phyloP scores from a whole-genome alignment of 2,888 invertebrate genomes.

The Diarsia rubi region DNA sequence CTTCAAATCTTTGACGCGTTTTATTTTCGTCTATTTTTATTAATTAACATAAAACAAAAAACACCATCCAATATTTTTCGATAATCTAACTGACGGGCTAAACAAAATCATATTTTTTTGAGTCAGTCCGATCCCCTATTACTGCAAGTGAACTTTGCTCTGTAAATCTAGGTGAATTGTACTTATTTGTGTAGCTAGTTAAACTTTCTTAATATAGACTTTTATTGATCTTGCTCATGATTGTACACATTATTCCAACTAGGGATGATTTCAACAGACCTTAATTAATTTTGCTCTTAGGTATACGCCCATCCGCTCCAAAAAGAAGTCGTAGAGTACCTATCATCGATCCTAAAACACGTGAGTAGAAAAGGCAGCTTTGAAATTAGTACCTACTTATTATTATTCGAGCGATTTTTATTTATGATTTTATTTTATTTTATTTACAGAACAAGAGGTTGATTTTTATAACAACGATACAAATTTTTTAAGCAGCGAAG shows the following conservation, averaged over 20 bases:
- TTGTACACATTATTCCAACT: not conserved
- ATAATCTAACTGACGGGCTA: too few species aligned
- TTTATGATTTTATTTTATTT: constrained; percentile 56
- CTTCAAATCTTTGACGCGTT: too few species aligned
- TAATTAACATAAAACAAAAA: too few species aligned
- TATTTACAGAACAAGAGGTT: constrained; percentile 87
- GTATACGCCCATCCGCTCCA: constrained; percentile 78
- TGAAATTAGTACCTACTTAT: not conserved
- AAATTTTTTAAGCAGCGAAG: constrained; percentile 84
- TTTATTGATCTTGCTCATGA: constrained; percentile 14
- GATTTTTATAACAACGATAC: constrained; percentile 84
- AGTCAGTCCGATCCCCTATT: too few species aligned
- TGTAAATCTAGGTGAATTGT: constrained; percentile 14
- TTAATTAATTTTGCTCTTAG: constrained; percentile 69
- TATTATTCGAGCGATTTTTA: constrained; percentile 17
- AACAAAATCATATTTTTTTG: too few species aligned
- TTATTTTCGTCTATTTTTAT: too few species aligned
- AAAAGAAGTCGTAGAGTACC: constrained; percentile 84
- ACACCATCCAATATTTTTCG: too few species aligned
- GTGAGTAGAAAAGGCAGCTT: constrained; percentile 75
- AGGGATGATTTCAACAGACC: constrained; percentile 21
- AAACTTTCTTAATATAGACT: constrained; percentile 10
- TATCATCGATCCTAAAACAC: constrained; percentile 84
- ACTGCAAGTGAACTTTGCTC: constrained; percentile 2
- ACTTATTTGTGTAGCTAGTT: constrained; percentile 28